Percentiles rank a stretch among this genome's conserved stretches.
Conservation (phyloP, 1,140 invertebrate species). For the Philaenus spumarius region DNA sequence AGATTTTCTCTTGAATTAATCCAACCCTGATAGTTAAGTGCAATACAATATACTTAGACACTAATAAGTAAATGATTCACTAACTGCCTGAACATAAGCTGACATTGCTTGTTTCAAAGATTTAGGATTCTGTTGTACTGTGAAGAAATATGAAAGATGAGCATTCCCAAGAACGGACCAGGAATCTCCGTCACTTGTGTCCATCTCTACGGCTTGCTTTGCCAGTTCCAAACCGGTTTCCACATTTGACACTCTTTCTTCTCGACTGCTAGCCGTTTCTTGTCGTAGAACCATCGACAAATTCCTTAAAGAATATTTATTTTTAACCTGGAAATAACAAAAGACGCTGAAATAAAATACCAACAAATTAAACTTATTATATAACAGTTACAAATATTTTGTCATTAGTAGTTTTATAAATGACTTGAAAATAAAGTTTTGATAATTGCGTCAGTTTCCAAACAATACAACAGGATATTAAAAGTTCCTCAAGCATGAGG, state of each 20-base stretch:
- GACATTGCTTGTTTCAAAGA: conserved; percentile 67
- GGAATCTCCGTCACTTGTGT: conserved; percentile 74
- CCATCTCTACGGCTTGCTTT: conserved; percentile 74
- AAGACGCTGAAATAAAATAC: not conserved
- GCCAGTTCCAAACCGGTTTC: conserved; percentile 65
- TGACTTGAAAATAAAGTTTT: too few species aligned
- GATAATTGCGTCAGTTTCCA: too few species aligned
- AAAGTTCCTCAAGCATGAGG: too few species aligned
- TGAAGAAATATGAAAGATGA: conserved; percentile 75
- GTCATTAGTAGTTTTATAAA: too few species aligned
- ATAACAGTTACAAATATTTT: conserved; percentile 3
- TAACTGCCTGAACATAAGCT: conserved; percentile 74
- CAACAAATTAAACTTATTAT: not conserved
- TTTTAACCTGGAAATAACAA: conserved; percentile 54
- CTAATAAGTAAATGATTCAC: conserved; percentile 17
- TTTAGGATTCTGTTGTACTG: conserved; percentile 62
- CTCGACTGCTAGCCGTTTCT: conserved; percentile 44
- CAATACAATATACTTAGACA: not conserved
- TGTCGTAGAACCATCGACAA: conserved; percentile 79
- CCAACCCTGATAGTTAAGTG: not conserved
- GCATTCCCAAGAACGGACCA: conserved; percentile 84
- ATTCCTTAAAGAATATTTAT: conserved; percentile 71
- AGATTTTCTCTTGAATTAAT: too few species aligned
- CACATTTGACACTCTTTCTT: conserved; percentile 57
- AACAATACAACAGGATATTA: too few species aligned